Base-by-base conservation (phyloP, 1,140 invertebrate genomes). In the Eueides isabella region DNA sequence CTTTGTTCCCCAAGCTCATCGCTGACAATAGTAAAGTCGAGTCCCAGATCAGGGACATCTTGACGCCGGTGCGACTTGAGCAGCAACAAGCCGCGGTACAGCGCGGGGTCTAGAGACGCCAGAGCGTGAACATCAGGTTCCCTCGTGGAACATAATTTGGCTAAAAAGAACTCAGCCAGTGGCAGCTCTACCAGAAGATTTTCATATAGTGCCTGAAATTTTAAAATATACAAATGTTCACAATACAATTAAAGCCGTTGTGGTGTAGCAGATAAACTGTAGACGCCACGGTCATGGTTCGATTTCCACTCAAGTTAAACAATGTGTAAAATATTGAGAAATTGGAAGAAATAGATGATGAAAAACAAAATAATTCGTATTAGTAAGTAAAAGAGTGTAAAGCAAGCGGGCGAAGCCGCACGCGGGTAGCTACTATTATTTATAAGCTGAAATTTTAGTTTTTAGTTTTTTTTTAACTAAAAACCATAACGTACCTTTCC, bases 151-250 rank as follows among this genome's bases (percentile, higher is more conserved):
- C 89, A 91, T 78, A 94, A 76, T 76, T 97, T 97, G 0, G 96
- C 96, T 9, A 99, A 91, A 87, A 99, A 99, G 87, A 98, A 99
- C 77, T 98, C 97, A 1, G 98, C 98, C 80, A 99, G 95, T 0
- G 98, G 98, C 23, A 99, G 89, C 89, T 99, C 98, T 5, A 99
- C 97, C 69, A 99, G 91, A 38, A 99, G 95, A 93, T 98, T 98
- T 90, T 99, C 98, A 92, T 99, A 99, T 19, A 99, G 93, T 0
- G 98, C 98, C 96, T 97, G 91, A 6, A 93, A 94, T 12, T 26
- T 55, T 26, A 6, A 26, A 71, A 3, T 28, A 44, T 82, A 61
- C 61, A 33, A n/a, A 19, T 44, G 19, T 38, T n/a, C n/a, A n/a
- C n/a, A n/a, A n/a, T n/a, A n/a, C n/a, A n/a, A n/a, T n/a, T n/a